Percentiles rank a stretch among this genome's conserved stretches.
Evolutionary conservation across 2,888 invertebrate genomes (phyloP).

Genomic region (Lasius platythorax): DNA sequence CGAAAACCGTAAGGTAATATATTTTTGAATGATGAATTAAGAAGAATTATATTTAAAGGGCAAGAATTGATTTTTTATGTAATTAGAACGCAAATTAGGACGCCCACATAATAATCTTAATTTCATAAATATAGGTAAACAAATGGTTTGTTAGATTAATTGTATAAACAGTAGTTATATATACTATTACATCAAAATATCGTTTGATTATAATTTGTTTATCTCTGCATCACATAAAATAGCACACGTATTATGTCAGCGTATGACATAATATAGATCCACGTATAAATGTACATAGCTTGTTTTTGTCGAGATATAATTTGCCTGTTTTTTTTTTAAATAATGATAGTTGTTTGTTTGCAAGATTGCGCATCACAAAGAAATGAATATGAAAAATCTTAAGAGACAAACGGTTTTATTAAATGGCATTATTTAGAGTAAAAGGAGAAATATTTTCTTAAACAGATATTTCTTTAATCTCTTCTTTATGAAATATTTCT

Average conservation of each 20-base stretch:
- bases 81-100: neutral
- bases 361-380: neutral
- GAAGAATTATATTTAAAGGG: neutral
- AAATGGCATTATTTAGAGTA: neutral
- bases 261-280: neutral
- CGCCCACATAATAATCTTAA: neutral
- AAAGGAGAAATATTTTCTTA: neutral
- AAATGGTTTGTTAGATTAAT: neutral
- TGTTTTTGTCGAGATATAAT: neutral
- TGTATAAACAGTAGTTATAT: neutral
- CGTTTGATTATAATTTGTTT: conserved; percentile 4
- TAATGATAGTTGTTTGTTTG: neutral
- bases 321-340: neutral
- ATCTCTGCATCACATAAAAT: neutral
- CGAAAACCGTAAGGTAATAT: neutral
- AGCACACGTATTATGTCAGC: neutral
- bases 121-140: neutral
- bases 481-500: conserved; percentile 41
- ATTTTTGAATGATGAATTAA: neutral
- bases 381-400: neutral
- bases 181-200: neutral
- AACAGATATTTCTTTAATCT: conserved; percentile 40
- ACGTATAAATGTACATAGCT: neutral
- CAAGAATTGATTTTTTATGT: neutral
- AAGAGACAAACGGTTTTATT: neutral